Conservation (phyloP, 2,888 invertebrate genomes). For the Apoda limacodes region DNA sequence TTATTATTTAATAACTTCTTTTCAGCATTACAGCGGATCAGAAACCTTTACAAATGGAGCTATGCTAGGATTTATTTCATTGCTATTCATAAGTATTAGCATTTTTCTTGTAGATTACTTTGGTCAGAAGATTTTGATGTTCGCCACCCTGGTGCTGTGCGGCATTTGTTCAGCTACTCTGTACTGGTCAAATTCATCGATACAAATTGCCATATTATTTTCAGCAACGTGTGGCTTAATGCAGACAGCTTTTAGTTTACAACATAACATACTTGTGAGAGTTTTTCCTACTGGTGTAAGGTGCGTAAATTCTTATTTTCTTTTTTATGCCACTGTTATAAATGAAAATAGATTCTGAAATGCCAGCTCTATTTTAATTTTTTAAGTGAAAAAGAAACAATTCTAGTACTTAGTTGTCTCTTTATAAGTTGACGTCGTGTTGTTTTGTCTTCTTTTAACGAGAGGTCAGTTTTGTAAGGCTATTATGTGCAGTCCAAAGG, state of each 20-base stretch:
- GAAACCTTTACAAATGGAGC: slow-evolving; percentile 36
- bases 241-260: slow-evolving; percentile 31
- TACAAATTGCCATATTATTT: slow-evolving; percentile 32
- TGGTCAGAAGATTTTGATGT: slow-evolving; percentile 31
- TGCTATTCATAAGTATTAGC: slow-evolving; percentile 26
- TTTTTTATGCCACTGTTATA: not conserved
- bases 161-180: slow-evolving; percentile 25
- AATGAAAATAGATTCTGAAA: not conserved
- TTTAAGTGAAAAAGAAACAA: no score
- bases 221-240: slow-evolving; percentile 32
- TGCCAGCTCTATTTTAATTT: no score
- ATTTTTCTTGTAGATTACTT: slow-evolving; percentile 26
- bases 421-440: no score
- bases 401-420: no score
- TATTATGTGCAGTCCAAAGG: no score
- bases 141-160: slow-evolving; percentile 24
- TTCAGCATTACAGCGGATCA: slow-evolving; percentile 32
- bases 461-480: no score
- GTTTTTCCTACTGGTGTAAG: slow-evolving; percentile 39
- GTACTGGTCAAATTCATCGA: slow-evolving; percentile 33
- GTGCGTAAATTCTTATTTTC: no score
- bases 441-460: no score
- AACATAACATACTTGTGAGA: slow-evolving; percentile 32
- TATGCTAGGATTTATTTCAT: slow-evolving; percentile 28
- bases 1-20: no score